phyloP scores from a whole-genome alignment of 2,797 vertebrate species.

The Scomberomorus guttatus region DNA sequence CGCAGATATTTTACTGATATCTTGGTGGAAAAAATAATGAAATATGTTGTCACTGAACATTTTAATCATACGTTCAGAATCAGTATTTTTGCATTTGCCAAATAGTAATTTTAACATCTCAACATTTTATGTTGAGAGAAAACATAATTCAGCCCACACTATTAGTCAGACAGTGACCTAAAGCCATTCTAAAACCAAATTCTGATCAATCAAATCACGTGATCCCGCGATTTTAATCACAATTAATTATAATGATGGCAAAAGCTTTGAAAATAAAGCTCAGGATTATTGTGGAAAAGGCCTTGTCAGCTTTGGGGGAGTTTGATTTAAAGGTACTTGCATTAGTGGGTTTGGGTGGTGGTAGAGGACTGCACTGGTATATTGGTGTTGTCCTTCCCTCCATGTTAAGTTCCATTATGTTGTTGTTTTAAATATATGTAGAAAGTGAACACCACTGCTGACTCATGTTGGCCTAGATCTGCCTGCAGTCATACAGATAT shows the following conservation, averaged over 20 bases:
- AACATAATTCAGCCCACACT: too few relatives aligned
- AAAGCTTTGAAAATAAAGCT: background rate
- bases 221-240: background rate
- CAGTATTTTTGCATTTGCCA: too few relatives aligned
- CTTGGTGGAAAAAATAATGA: too few relatives aligned
- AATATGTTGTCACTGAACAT: too few relatives aligned
- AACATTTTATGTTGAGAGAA: too few relatives aligned
- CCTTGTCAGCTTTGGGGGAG: background rate
- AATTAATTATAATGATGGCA: background rate
- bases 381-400: background rate
- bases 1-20: too few relatives aligned
- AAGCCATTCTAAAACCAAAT: too few relatives aligned
- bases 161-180: too few relatives aligned
- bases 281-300: background rate
- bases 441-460: slow-evolving; percentile 15
- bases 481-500: slow-evolving; percentile 25
- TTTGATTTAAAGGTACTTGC: background rate
- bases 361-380: background rate
- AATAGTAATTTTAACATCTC: too few relatives aligned
- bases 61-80: too few relatives aligned
- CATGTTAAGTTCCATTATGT: background rate
- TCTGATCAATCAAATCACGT: too few relatives aligned
- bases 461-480: slow-evolving; percentile 21
- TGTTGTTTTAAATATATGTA: slow-evolving; percentile 12
- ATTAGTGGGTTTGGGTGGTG: background rate